Evolutionary conservation across 2,113 vertebrate species (phyloP).

Genomic region (Equus przewalskii): DNA sequence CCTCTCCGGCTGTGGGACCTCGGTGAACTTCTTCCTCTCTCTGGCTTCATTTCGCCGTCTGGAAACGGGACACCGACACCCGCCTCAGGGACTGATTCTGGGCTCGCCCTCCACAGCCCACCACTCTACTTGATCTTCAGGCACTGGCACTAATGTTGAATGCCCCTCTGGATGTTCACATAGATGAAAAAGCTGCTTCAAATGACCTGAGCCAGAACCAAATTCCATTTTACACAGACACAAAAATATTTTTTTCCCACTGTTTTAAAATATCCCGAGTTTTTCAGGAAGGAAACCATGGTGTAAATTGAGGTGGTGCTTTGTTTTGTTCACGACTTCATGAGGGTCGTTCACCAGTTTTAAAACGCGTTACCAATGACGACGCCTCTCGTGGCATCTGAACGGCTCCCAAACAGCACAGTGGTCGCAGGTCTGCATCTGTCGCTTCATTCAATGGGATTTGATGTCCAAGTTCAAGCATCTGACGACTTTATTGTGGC

Average conservation of each 20-base stretch:
- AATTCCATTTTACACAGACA: not conserved
- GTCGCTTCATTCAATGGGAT: not conserved
- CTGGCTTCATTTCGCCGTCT: accelerated
- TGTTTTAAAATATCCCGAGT: not conserved
- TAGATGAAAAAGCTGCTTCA: not conserved
- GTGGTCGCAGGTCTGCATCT: accelerated
- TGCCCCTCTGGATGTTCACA: accelerated
- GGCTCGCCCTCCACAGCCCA: not conserved
- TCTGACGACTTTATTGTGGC: not conserved
- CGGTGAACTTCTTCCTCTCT: not conserved
- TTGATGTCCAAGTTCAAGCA: not conserved
- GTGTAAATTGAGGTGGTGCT: not conserved
- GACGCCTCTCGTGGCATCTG: not conserved
- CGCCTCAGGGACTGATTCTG: not conserved
- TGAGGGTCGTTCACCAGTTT: not conserved
- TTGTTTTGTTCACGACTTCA: not conserved
- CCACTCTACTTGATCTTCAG: not conserved
- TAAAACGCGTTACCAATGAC: not conserved
- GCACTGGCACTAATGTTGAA: not conserved
- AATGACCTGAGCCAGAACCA: not conserved
- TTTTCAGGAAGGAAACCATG: not conserved
- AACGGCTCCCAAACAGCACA: not conserved
- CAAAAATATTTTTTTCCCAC: not conserved
- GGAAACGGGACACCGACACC: not conserved
- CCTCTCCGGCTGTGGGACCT: not conserved